phyloP scores from a whole-genome alignment of 2,888 invertebrate genomes.

The Neoitamus cyanurus region DNA sequence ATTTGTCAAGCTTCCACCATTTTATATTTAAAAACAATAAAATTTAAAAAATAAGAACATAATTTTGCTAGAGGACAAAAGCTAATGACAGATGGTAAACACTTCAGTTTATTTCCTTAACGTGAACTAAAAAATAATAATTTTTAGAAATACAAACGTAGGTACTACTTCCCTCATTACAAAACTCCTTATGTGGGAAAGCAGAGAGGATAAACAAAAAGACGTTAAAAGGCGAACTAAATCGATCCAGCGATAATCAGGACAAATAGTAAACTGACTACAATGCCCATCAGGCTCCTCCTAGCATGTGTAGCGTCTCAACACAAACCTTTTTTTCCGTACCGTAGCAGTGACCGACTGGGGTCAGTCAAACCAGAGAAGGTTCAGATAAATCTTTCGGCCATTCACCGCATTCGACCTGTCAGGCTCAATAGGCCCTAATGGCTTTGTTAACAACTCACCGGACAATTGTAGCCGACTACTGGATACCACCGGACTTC shows the following conservation, averaged over 20 bases:
- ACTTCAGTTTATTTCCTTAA: no score
- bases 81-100: no score
- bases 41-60: no score
- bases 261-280: not conserved
- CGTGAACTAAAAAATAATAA: no score
- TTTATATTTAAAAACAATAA: no score
- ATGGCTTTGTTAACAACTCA: conserved; percentile 45
- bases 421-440: conserved; percentile 39
- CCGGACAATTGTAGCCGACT: conserved; percentile 42
- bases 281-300: not conserved
- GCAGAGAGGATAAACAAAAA: not conserved
- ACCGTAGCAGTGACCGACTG: not conserved
- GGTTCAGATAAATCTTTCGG: conserved; percentile 30
- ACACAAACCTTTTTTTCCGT: not conserved
- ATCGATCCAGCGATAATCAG: not conserved
- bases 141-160: no score
- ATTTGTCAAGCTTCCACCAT: no score
- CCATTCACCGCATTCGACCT: conserved; percentile 41
- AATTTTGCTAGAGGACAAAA: no score
- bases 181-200: no score
- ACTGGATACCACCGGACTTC: conserved; percentile 42
- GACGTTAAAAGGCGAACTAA: not conserved
- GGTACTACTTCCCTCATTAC: no score
- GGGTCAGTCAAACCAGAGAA: conserved; percentile 16
- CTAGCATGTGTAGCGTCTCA: not conserved